A percentile compares a stretch with the other conserved stretches of the same genome.
Conservation (phyloP, 2,113 vertebrate genomes). For the Thymallus thymallus region DNA sequence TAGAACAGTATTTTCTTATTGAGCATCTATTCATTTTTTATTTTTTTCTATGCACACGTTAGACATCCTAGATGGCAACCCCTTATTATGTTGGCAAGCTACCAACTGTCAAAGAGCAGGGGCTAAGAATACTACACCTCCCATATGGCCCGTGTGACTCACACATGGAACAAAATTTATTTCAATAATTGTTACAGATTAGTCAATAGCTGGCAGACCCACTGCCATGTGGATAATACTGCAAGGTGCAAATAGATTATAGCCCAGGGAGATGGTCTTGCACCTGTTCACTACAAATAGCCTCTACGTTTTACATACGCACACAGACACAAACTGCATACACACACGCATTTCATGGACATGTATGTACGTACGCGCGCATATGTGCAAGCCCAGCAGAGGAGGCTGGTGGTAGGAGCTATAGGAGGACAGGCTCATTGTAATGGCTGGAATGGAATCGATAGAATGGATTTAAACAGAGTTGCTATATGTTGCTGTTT, state of each 20-base stretch:
- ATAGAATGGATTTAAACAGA: no score
- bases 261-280: not conserved
- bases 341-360: not conserved
- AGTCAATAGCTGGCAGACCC: not conserved
- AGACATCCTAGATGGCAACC: not conserved
- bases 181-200: not conserved
- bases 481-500: no score
- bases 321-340: not conserved
- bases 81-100: not conserved
- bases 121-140: not conserved
- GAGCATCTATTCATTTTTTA: no score
- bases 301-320: not conserved
- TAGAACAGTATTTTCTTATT: not conserved
- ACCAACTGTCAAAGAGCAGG: not conserved
- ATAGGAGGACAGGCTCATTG: no score
- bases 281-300: not conserved
- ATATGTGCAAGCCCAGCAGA: no score
- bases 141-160: not conserved
- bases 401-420: no score
- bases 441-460: no score
- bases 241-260: not conserved
- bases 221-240: not conserved
- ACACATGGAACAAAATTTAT: not conserved
- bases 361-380: no score
- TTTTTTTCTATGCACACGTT: not conserved